These are phyloP conservation scores for Halictus rubicundus DNA, from an alignment of 1,140 invertebrate genomes.

Conservation along the genomic window DNA sequence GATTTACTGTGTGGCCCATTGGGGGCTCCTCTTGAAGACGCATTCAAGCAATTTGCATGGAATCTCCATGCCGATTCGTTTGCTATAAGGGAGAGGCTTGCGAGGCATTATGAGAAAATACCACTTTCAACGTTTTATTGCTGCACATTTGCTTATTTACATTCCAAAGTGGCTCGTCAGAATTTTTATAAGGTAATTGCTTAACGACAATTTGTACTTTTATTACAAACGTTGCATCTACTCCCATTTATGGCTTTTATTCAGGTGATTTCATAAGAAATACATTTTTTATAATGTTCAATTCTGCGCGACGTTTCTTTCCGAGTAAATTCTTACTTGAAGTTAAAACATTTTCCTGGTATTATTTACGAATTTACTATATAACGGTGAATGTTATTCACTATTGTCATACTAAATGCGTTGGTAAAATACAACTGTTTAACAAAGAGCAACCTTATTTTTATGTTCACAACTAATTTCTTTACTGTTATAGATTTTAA, in stretches of 20 bases:
- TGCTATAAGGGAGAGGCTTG: constrained; percentile 41
- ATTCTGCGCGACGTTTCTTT: too few relatives aligned
- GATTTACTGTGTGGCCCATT: constrained; percentile 70
- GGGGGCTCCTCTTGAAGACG: constrained; percentile 68
- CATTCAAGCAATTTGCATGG: constrained; percentile 73
- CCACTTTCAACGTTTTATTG: background rate
- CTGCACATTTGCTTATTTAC: background rate
- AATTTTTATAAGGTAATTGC: background rate
- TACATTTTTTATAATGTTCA: too few relatives aligned
- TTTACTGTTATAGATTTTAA: too few relatives aligned
- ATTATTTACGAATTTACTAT: too few relatives aligned
- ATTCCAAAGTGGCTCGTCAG: background rate
- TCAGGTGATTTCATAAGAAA: too few relatives aligned
- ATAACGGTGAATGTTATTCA: too few relatives aligned
- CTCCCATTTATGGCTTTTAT: background rate
- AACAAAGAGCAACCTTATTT: too few relatives aligned
- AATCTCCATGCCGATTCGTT: constrained; percentile 69
- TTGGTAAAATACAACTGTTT: too few relatives aligned
- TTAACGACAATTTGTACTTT: background rate
- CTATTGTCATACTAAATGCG: too few relatives aligned
- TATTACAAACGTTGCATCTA: background rate
- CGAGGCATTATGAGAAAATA: background rate
- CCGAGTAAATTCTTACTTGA: too few relatives aligned
- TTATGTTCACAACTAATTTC: too few relatives aligned
- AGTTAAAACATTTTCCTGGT: too few relatives aligned